Evolutionary conservation across 2,113 vertebrate species (phyloP).

Genomic region (Halichoeres trimaculatus): DNA sequence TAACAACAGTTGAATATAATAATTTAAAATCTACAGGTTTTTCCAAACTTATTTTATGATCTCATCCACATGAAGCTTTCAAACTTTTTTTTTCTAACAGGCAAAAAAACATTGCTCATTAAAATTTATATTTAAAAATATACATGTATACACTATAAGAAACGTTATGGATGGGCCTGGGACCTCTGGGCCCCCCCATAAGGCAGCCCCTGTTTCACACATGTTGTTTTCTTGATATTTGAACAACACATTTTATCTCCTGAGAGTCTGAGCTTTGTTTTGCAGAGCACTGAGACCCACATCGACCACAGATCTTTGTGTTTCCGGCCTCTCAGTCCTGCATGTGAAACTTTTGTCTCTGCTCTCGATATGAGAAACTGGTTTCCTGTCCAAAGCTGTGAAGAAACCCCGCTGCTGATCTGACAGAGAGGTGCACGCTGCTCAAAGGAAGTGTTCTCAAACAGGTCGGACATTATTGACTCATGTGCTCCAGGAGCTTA

Average conservation of each 20-base stretch:
- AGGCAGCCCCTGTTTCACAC: no score
- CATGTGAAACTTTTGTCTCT: conserved; percentile 7
- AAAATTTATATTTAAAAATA: no score
- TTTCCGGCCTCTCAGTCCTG: conserved; percentile 38
- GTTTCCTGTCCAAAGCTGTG: conserved; percentile 55
- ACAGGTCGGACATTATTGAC: conserved; percentile 12
- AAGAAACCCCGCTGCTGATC: conserved; percentile 18
- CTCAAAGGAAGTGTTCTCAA: conserved; percentile 58
- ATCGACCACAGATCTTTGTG: conserved; percentile 14
- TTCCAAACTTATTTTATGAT: no score
- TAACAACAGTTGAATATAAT: no score
- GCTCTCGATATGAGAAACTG: neutral
- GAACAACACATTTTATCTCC: neutral
- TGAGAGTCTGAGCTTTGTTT: neutral
- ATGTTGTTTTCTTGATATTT: neutral
- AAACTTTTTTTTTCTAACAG: no score
- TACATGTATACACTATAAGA: no score
- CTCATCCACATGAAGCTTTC: no score
- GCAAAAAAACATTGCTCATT: no score
- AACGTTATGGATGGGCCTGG: no score
- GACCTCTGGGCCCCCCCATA: no score
- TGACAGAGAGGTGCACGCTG: neutral
- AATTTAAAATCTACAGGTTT: no score
- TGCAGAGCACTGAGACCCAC: neutral
- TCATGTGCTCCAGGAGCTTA: no score